Evolutionary conservation across 2,797 vertebrate species (phyloP).

Genomic region (Moxostoma hubbsi): DNA sequence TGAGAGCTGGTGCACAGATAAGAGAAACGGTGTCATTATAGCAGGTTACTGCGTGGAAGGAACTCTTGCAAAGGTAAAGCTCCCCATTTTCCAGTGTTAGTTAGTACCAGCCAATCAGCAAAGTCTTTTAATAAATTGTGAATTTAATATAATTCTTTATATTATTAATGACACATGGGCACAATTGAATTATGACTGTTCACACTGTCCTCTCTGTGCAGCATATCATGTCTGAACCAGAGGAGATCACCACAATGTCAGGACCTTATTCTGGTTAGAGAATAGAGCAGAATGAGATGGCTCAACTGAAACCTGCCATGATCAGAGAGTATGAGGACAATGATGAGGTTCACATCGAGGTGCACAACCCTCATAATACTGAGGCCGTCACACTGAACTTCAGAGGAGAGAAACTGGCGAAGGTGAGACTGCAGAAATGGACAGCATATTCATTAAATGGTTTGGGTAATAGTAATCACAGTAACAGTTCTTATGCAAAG

Average conservation of each 20-base stretch:
- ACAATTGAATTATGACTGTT: too few species aligned
- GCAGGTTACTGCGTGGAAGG: conserved; percentile 96
- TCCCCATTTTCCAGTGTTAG: background rate
- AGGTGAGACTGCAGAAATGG: conserved; percentile 74
- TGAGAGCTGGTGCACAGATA: conserved; percentile 98
- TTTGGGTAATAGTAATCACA: too few species aligned
- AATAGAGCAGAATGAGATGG: conserved; percentile 94
- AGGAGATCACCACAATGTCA: conserved; percentile 96
- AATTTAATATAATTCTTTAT: background rate
- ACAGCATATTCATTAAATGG: too few species aligned
- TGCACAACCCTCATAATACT: conserved; percentile 94
- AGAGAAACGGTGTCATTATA: conserved; percentile 96
- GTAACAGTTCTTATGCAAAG: too few species aligned
- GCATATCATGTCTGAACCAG: conserved; percentile 98
- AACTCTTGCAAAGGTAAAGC: conserved; percentile 90
- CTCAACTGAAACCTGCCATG: conserved; percentile 91
- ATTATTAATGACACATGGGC: background rate
- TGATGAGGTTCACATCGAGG: conserved; percentile 95
- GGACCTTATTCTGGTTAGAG: conserved; percentile 67
- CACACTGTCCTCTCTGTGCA: conserved; percentile 62
- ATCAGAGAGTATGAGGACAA: conserved; percentile 97
- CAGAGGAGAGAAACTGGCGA: conserved; percentile 95
- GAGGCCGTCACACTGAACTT: conserved; percentile 95
- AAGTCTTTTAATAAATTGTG: background rate
- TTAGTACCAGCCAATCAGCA: background rate